Base-by-base conservation (phyloP, 2,113 vertebrate species). In the Corynorhinus townsendii region DNA sequence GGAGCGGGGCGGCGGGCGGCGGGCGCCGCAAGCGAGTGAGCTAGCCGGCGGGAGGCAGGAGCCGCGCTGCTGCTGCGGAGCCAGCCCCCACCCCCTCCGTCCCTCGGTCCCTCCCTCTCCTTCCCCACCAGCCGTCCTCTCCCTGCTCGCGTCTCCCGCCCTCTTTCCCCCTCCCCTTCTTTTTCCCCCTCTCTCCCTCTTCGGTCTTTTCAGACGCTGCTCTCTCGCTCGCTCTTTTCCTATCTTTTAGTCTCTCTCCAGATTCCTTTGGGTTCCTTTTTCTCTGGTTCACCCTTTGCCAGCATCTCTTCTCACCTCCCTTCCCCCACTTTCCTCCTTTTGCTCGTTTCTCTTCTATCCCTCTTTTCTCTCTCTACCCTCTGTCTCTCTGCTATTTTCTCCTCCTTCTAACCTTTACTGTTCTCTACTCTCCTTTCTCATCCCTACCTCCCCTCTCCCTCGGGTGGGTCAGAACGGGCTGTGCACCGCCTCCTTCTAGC, bases 1-100 rank as follows among this genome's bases (percentile, higher is more conserved):
- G 0, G 47, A 82, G 88, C 69, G 26, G 52, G 22, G 89, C 45
- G 54, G 40, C 77, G n/a, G 71, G 86, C 95, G n/a, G 47, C 88
- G 71, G 89, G 80, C 33, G 93, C 94, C 26, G 11, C 24, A 49
- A 54, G 93, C 73, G n/a, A 86, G 86, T 40, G 86, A 49, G 15
- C 40, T 4, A 89, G 79, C 54, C 4, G 10, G 87, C 90, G 17
- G 33, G 85, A 95, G 72, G 94, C 95, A 43, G 86, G 75, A 95
- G 68, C 52, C 76, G 92, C 93, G 77, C 47, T 1, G 82, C 95
- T 8, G 93, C 96, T 49, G 87, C 19, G 52, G 35, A 91, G 92
- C 82, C 91, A 73, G 85, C 96, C 92, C 94, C 96, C 94, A 72
- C 97, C 95, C 49, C 0, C 89, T 47, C 43, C 68, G 66, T 45